These are phyloP conservation scores for Brienomyrus longianalis DNA, from an alignment of 2,113 vertebrate species.

Conservation along the genomic window DNA sequence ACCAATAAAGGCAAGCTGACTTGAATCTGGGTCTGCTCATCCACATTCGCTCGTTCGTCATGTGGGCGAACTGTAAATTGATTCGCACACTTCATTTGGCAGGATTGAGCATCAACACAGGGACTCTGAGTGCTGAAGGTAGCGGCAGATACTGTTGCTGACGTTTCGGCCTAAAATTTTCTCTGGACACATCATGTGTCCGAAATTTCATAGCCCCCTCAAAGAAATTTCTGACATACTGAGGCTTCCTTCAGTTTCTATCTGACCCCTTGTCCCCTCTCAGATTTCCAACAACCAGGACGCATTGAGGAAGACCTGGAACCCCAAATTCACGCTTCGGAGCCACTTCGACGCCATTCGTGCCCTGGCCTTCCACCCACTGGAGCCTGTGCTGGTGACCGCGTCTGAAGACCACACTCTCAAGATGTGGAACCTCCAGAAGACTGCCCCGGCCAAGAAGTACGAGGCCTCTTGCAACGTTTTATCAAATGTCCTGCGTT, in stretches of 20 bases:
- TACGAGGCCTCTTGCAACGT: constrained; percentile 41
- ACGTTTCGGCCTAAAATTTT: neutral
- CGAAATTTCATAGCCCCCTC: neutral
- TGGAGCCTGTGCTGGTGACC: constrained; percentile 91
- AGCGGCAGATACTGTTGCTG: neutral
- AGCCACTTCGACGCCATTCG: constrained; percentile 97
- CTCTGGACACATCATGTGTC: neutral
- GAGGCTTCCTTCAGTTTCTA: neutral
- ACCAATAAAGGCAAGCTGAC: neutral
- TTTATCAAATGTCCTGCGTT: neutral
- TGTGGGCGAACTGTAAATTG: neutral
- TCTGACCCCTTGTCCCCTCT: neutral
- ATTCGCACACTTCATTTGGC: neutral
- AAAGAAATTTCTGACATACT: neutral
- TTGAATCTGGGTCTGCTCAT: neutral
- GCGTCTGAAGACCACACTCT: constrained; percentile 96
- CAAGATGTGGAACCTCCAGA: constrained; percentile 99
- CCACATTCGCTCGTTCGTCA: neutral
- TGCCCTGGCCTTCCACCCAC: constrained; percentile 85
- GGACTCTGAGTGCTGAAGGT: neutral
- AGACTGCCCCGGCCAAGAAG: constrained; percentile 96
- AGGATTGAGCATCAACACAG: neutral
- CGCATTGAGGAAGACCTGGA: constrained; percentile 95
- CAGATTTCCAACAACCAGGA: constrained; percentile 97
- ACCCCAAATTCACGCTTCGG: constrained; percentile 93